Percentiles rank a stretch among this genome's conserved stretches.
Evolutionary conservation across 1,140 invertebrate species (phyloP).

Genomic region (Halictus rubicundus): DNA sequence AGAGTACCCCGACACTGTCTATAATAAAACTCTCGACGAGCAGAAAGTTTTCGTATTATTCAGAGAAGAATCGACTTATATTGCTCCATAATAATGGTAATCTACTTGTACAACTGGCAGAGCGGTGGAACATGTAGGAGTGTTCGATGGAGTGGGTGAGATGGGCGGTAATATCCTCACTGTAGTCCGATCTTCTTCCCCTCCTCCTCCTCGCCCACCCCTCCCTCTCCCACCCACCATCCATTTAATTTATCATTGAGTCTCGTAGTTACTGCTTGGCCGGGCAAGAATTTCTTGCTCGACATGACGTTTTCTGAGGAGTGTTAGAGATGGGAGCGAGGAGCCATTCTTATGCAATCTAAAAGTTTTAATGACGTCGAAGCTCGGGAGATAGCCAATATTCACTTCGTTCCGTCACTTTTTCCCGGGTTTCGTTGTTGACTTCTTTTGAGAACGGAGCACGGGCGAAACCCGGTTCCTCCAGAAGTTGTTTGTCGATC

Average conservation of each 20-base stretch:
- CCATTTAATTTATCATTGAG: conserved; percentile 67
- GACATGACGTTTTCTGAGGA: conserved; percentile 55
- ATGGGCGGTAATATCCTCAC: not conserved
- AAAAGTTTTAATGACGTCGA: conserved; percentile 80
- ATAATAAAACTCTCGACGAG: conserved; percentile 4
- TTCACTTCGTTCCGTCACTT: conserved; percentile 78
- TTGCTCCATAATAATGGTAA: conserved; percentile 25
- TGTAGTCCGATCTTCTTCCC: not conserved
- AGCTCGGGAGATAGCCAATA: conserved; percentile 76
- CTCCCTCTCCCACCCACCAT: not conserved
- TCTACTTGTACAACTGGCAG: conserved; percentile 17
- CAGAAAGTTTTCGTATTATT: conserved; percentile 30
- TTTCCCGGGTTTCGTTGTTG: conserved; percentile 60
- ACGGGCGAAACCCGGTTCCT: conserved; percentile 1
- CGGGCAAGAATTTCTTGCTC: conserved; percentile 62
- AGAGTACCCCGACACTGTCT: conserved; percentile 5
- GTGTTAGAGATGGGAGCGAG: conserved; percentile 47
- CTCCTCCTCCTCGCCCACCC: not conserved
- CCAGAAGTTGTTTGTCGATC: conserved; percentile 34
- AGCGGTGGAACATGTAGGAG: not conserved
- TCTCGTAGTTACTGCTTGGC: conserved; percentile 65
- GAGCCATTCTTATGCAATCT: conserved; percentile 79
- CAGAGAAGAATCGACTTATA: conserved; percentile 28
- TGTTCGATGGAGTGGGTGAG: not conserved
- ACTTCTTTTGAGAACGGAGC: conserved; percentile 37